phyloP scores from a whole-genome alignment of 2,113 vertebrate genomes.

The Podarcis muralis region DNA sequence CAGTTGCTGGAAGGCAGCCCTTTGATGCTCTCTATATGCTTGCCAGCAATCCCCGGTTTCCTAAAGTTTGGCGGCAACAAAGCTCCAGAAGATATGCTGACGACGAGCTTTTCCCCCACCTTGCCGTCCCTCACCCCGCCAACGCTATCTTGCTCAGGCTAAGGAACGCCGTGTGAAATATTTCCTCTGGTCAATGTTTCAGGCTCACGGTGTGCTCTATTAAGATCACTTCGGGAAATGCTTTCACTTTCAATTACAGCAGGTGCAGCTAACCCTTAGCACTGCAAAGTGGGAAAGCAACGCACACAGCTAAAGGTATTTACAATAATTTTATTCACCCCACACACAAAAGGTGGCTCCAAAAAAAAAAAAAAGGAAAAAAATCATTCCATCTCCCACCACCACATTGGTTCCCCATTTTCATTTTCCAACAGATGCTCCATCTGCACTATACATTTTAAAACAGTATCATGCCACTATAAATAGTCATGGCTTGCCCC shows the following conservation, averaged over 20 bases:
- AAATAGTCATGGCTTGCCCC: too few relatives aligned
- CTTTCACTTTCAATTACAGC: neutral
- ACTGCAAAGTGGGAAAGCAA: slow-evolving; percentile 5
- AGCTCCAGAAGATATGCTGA: neutral
- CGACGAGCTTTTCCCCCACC: neutral
- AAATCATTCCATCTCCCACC: neutral
- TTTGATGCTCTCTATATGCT: slow-evolving; percentile 36
- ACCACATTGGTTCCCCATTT: too few relatives aligned
- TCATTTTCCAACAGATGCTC: too few relatives aligned
- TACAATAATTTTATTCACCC: too few relatives aligned
- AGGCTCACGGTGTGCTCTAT: rapidly evolving
- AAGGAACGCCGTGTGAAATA: rapidly evolving
- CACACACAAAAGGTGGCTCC: too few relatives aligned
- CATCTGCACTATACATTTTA: too few relatives aligned
- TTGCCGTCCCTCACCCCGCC: neutral
- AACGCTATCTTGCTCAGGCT: neutral
- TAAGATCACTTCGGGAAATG: rapidly evolving
- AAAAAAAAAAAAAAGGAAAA: neutral
- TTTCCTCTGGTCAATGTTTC: neutral
- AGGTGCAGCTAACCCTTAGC: neutral
- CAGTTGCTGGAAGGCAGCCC: neutral
- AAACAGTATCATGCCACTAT: too few relatives aligned
- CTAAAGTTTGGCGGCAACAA: neutral
- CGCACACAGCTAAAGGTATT: too few relatives aligned
- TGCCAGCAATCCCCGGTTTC: neutral